A percentile compares a stretch with the other conserved stretches of the same genome.
Evolutionary conservation across 2,113 vertebrate genomes (phyloP).

Genomic region (Pyxicephalus adspersus): DNA sequence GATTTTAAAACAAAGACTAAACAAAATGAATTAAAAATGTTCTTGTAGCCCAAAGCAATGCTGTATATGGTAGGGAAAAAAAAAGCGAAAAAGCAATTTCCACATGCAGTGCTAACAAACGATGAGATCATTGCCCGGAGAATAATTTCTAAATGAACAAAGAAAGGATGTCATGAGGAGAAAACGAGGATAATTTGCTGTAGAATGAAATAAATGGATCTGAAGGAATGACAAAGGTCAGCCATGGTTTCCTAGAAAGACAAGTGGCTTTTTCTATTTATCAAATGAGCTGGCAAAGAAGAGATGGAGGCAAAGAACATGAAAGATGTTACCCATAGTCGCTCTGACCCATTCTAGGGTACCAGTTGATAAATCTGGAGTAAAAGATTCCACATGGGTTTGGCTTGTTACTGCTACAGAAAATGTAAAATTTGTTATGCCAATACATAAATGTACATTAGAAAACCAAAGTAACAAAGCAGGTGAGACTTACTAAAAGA

Average conservation of each 20-base stretch:
- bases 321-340: slow-evolving; percentile 75
- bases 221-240: slow-evolving; percentile 31
- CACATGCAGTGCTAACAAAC: slow-evolving; percentile 22
- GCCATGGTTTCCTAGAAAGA: slow-evolving; percentile 47
- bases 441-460: slow-evolving; percentile 54
- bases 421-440: slow-evolving; percentile 65
- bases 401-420: slow-evolving; percentile 77
- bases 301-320: slow-evolving; percentile 3
- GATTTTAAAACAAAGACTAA: slow-evolving; percentile 73
- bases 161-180: background rate
- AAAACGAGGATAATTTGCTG: slow-evolving; percentile 10
- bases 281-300: background rate
- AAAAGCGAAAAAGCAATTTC: background rate
- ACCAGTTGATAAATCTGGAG: slow-evolving; percentile 71
- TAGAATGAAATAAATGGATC: background rate
- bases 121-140: slow-evolving; percentile 10
- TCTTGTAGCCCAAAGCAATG: slow-evolving; percentile 12
- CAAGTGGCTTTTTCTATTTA: slow-evolving; percentile 10
- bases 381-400: slow-evolving; percentile 72
- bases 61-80: background rate
- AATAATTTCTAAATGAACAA: slow-evolving; percentile 21
- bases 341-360: slow-evolving; percentile 76
- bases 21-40: slow-evolving; percentile 1
- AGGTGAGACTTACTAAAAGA: background rate
- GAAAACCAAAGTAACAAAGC: slow-evolving; percentile 56